Evolutionary conservation across 2,113 vertebrate species (phyloP).

Genomic region (Promerops cafer): DNA sequence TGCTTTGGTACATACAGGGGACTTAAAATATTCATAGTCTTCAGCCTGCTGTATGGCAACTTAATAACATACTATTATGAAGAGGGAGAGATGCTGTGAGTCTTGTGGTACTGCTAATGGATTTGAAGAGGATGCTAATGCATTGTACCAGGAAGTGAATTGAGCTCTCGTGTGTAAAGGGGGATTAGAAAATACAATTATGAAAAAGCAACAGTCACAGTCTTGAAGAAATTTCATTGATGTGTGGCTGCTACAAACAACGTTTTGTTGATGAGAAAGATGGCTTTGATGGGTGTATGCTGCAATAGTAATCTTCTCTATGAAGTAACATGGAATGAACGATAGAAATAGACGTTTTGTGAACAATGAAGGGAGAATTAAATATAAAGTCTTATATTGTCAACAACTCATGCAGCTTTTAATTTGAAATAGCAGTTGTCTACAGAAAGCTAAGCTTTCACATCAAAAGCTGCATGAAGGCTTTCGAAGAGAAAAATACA

Average conservation of each 20-base stretch:
- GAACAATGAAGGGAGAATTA: constrained; percentile 62
- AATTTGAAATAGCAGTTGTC: constrained; percentile 43
- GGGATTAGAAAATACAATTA: constrained; percentile 80
- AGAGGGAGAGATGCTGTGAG: constrained; percentile 65
- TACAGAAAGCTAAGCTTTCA: constrained; percentile 28
- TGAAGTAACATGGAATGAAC: constrained; percentile 48
- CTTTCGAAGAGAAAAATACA: constrained; percentile 9
- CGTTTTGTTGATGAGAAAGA: constrained; percentile 67
- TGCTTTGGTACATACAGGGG: constrained; percentile 29
- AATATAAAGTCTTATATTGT: constrained; percentile 54
- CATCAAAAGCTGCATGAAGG: constrained; percentile 33
- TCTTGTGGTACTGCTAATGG: constrained; percentile 79
- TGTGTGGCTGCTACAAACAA: constrained; percentile 68
- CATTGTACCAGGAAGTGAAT: constrained; percentile 71
- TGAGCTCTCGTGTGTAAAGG: constrained; percentile 74
- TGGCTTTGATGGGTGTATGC: constrained; percentile 57
- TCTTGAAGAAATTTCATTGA: constrained; percentile 70
- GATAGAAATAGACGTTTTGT: constrained; percentile 60
- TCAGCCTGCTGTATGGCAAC: constrained; percentile 54
- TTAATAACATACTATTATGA: constrained; percentile 74
- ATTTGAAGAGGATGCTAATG: constrained; percentile 81
- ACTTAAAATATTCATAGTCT: constrained; percentile 73
- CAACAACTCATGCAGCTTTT: constrained; percentile 48
- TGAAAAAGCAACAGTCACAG: constrained; percentile 64
- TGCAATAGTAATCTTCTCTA: constrained; percentile 53